phyloP scores from a whole-genome alignment of 2,797 vertebrate genomes.

The Eulemur rubriventer region DNA sequence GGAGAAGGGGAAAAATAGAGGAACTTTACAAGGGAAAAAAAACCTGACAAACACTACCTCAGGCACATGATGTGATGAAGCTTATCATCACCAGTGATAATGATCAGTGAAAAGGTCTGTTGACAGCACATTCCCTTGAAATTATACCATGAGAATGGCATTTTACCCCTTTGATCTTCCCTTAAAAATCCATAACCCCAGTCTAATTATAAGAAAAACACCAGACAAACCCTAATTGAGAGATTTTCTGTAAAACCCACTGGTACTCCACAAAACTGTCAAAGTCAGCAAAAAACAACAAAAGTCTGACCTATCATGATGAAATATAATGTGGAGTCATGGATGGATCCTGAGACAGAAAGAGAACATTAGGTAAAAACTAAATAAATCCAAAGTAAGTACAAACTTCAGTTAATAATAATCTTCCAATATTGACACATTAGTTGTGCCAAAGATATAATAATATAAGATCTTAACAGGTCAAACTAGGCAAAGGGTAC shows the following conservation, averaged over 20 bases:
- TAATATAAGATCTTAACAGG: neutral
- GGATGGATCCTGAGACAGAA: neutral
- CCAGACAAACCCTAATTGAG: neutral
- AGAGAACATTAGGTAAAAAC: neutral
- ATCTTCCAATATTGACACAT: neutral
- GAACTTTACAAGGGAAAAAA: neutral
- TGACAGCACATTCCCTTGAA: neutral
- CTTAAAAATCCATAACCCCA: neutral
- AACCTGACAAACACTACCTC: neutral
- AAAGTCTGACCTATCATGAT: neutral
- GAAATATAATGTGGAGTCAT: neutral
- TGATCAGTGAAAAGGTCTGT: neutral
- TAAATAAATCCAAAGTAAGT: neutral
- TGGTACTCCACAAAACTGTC: neutral
- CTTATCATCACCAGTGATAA: neutral
- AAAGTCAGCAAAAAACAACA: neutral
- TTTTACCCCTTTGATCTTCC: neutral
- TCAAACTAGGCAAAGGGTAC: neutral
- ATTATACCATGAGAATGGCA: neutral
- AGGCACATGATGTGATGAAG: neutral
- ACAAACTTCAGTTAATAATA: neutral
- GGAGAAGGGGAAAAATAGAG: neutral
- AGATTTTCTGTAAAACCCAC: neutral
- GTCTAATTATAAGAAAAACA: neutral
- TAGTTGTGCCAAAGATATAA: neutral